phyloP scores from a whole-genome alignment of 2,888 invertebrate species.

The Siphonodentalium dalli region DNA sequence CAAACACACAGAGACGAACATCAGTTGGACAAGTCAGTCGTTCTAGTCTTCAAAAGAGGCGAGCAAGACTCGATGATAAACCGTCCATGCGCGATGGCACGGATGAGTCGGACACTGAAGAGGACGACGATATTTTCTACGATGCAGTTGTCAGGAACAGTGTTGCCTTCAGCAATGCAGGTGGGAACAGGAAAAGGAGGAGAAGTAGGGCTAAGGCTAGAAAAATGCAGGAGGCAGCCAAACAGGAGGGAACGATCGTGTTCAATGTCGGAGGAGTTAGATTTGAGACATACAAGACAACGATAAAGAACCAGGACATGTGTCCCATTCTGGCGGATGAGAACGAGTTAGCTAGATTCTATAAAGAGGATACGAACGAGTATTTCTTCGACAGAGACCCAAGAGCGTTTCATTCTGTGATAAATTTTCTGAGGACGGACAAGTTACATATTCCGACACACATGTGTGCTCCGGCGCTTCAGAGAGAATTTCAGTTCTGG shows the following conservation, averaged over 20 bases:
- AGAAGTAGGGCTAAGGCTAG: no score
- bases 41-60: no score
- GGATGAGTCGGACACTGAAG: no score
- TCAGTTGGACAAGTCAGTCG: no score
- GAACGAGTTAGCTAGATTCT: conserved; percentile 44
- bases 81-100: no score
- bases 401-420: conserved; percentile 33
- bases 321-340: conserved; percentile 42
- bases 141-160: no score
- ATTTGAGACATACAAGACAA: conserved; percentile 51
- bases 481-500: conserved; percentile 42
- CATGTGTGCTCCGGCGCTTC: conserved; percentile 32
- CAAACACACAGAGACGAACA: no score
- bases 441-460: conserved; percentile 40
- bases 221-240: no score
- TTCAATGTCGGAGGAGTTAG: conserved; percentile 53
- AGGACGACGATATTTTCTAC: no score
- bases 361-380: conserved; percentile 35
- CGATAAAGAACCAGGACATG: conserved; percentile 40
- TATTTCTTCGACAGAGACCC: conserved; percentile 50
- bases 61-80: no score
- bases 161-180: no score
- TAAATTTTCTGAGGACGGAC: conserved; percentile 40
- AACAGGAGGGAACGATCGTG: conserved; percentile 46
- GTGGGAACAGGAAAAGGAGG: no score